A percentile compares a stretch with the other conserved stretches of the same genome.
Evolutionary conservation across 2,797 vertebrate genomes (phyloP).

Genomic region (Centropyge bicolor): DNA sequence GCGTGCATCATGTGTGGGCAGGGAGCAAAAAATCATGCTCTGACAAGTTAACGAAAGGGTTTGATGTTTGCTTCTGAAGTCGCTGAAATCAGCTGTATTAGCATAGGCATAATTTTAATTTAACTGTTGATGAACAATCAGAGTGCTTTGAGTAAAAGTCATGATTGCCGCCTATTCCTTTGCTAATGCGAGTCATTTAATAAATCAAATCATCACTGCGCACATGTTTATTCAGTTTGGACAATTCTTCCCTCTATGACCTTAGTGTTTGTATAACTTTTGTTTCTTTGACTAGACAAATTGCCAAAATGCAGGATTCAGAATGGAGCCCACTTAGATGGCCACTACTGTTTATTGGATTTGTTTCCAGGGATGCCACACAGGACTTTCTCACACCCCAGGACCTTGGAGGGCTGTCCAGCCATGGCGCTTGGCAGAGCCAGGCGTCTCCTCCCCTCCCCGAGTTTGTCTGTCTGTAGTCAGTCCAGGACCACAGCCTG

Average conservation of each 20-base stretch:
- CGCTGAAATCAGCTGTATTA: background rate
- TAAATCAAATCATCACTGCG: constrained; percentile 34
- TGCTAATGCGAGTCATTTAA: background rate
- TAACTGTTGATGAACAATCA: constrained; percentile 7
- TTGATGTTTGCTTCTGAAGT: constrained; percentile 1
- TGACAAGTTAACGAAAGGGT: background rate
- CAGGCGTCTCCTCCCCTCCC: constrained; percentile 64
- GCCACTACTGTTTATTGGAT: constrained; percentile 42
- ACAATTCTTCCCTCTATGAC: constrained; percentile 7
- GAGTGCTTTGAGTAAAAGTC: constrained; percentile 1
- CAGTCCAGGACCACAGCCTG: constrained; percentile 77
- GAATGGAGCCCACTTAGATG: constrained; percentile 4
- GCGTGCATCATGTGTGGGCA: background rate
- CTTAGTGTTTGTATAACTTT: constrained; percentile 46
- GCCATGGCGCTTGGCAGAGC: constrained; percentile 78
- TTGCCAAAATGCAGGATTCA: constrained; percentile 46
- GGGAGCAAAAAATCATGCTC: background rate
- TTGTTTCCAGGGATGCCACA: constrained; percentile 69
- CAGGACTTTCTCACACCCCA: constrained; percentile 83
- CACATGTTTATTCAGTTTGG: constrained; percentile 14
- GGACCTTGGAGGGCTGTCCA: constrained; percentile 74
- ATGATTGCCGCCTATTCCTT: background rate
- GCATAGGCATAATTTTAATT: background rate
- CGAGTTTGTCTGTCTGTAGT: constrained; percentile 78
- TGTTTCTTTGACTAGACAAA: constrained; percentile 31